Conservation (phyloP, 2,888 invertebrate species). For the Eurytoma adleriae region DNA sequence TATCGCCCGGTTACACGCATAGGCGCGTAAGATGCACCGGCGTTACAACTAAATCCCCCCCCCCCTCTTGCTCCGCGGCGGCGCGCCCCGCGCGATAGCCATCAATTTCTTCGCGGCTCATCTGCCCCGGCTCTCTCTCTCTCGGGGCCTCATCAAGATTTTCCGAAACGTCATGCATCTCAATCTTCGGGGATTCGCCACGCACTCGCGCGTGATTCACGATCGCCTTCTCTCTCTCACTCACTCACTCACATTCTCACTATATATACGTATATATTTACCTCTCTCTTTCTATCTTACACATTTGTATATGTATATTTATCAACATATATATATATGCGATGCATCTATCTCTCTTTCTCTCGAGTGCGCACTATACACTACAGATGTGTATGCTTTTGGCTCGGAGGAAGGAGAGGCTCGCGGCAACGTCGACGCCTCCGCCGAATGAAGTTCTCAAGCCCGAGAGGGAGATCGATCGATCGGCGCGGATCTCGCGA, state of each 20-base stretch:
- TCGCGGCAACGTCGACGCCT: slow-evolving; percentile 34
- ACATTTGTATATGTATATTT: no score
- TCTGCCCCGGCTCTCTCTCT: background rate
- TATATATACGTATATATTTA: no score
- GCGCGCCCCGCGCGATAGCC: slow-evolving; percentile 28
- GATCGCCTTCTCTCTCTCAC: background rate
- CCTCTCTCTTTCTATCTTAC: no score
- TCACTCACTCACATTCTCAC: background rate
- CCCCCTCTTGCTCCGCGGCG: background rate
- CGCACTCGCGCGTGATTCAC: slow-evolving; percentile 29
- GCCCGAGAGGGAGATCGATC: background rate
- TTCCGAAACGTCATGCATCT: slow-evolving; percentile 59
- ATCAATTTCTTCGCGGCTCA: slow-evolving; percentile 28
- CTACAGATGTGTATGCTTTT: no score
- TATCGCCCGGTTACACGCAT: slow-evolving; percentile 25
- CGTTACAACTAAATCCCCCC: slow-evolving; percentile 38
- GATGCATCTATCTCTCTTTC: no score
- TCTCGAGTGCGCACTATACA: no score
- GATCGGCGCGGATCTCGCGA: slow-evolving; percentile 23
- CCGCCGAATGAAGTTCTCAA: slow-evolving; percentile 52
- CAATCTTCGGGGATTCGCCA: slow-evolving; percentile 57
- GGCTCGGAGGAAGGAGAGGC: no score
- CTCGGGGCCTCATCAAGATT: slow-evolving; percentile 55
- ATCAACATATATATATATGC: no score
- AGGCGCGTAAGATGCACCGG: slow-evolving; percentile 24